A percentile compares a stretch with the other conserved stretches of the same genome.
These are phyloP conservation scores for Daktulosphaira vitifoliae DNA, from an alignment of 1,140 invertebrate species.

Conservation along the genomic window DNA sequence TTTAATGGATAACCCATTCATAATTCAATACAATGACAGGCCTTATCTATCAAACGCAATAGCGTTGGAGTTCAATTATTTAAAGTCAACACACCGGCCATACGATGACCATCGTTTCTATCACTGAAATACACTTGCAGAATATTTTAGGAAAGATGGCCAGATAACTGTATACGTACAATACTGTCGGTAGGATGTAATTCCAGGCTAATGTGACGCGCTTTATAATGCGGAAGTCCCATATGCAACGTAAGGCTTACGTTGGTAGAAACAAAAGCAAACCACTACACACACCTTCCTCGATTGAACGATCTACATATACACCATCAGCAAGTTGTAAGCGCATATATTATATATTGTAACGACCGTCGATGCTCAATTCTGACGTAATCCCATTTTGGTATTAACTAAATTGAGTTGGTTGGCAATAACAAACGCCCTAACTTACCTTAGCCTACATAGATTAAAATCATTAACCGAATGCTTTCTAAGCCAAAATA, in stretches of 20 bases:
- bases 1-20: no score
- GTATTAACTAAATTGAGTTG: conserved; percentile 30
- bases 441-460: no score
- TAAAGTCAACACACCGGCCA: no score
- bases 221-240: background rate
- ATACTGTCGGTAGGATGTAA: no score
- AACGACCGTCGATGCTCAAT: conserved; percentile 2
- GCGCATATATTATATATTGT: background rate
- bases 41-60: no score
- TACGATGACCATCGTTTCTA: no score
- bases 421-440: background rate
- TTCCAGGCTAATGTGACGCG: no score
- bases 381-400: conserved; percentile 30
- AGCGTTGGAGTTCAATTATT: no score
- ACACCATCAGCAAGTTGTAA: conserved; percentile 6
- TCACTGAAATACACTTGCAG: no score
- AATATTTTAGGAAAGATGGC: no score
- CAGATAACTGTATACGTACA: no score
- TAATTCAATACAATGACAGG: no score
- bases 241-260: background rate
- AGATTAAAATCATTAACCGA: conserved; percentile 5
- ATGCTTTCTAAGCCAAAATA: background rate
- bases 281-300: background rate
- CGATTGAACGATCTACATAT: conserved; percentile 5
- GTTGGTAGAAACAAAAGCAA: conserved; percentile 20